Base-by-base conservation (phyloP, 2,888 invertebrate genomes). In the Linnaemya vulpina region DNA sequence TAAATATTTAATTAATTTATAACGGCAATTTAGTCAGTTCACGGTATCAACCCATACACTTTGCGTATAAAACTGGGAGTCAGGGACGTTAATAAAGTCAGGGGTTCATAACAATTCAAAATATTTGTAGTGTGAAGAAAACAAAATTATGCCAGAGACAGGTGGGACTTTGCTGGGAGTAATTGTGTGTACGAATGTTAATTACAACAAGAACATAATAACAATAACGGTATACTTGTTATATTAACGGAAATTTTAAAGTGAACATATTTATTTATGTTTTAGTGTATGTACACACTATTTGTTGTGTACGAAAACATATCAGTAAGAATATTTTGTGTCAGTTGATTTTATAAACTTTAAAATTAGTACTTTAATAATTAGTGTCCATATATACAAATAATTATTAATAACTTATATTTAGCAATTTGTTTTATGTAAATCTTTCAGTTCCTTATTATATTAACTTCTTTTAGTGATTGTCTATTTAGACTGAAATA, bases 1-100 rank as follows among this genome's bases (percentile, higher is more conserved):
- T 83, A 74, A 83, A 83, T 78, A 78, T 83, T 78, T 78, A 78
- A 78, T 83, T 83, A 78, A 83, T 78, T 76, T 35, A 76, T 22
- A 35, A 10, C 20, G 51, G 11, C 46, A 4, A 40, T 30, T 13
- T 4, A 38, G 40, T 40, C 13, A 22, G n/a, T 62, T 3, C 9
- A 71, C 20, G 25, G 0, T 55, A 71, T 10, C 17, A 11, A 13
- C 58, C 17, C 30, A 30, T 30, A n/a, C 11, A 7, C 3, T 40
- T 15, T 38, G 9, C 38, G 1, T 9, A 38, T 9, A 38, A 7
- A 38, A 38, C 38, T 38, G 8, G 8, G 10, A 5, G 8, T 3
- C 38, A 10, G 9, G 53, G 9, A 25, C 3, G 25, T 30, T 40
- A 1, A 25, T 4, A 15, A 15, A 55, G 30, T 30, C 30, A 55